These are phyloP conservation scores for Nomada hirtipes DNA, from an alignment of 2,888 invertebrate species.

Conservation along the genomic window DNA sequence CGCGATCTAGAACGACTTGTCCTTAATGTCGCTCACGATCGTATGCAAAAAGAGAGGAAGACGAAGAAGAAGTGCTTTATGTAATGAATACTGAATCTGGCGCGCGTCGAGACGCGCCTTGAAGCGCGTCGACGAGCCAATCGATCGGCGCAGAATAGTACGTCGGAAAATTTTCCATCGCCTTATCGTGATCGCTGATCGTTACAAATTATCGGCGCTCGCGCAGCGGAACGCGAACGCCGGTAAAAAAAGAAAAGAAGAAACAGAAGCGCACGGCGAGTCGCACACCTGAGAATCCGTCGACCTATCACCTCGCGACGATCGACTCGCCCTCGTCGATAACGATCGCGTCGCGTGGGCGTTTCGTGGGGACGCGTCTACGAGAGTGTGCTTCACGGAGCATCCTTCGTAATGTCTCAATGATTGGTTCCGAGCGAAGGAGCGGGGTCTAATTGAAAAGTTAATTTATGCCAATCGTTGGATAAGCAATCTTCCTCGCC, in stretches of 20 bases:
- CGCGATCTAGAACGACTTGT: constrained; percentile 17
- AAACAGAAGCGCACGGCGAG: background rate
- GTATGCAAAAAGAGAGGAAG: constrained; percentile 48
- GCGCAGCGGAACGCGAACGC: constrained; percentile 6
- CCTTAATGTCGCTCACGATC: constrained; percentile 23
- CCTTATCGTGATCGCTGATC: constrained; percentile 50
- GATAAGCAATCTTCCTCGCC: background rate
- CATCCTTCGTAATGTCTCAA: constrained; percentile 15
- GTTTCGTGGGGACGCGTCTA: constrained; percentile 24
- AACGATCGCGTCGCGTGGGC: constrained; percentile 56
- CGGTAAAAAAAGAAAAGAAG: constrained; percentile 8
- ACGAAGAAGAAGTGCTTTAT: constrained; percentile 63
- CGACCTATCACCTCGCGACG: constrained; percentile 54
- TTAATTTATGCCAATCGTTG: background rate
- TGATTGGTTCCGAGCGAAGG: background rate
- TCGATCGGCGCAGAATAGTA: constrained; percentile 26
- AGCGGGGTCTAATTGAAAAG: constrained; percentile 14
- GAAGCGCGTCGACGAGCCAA: constrained; percentile 47
- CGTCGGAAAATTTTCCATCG: constrained; percentile 63
- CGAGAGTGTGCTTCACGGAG: background rate
- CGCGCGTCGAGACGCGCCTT: constrained; percentile 50
- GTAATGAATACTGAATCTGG: constrained; percentile 56
- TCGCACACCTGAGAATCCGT: constrained; percentile 48
- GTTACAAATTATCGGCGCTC: constrained; percentile 52
- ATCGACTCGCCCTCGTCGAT: constrained; percentile 53